Evolutionary conservation across 2,113 vertebrate genomes (phyloP).

Genomic region (Corapipo altera): DNA sequence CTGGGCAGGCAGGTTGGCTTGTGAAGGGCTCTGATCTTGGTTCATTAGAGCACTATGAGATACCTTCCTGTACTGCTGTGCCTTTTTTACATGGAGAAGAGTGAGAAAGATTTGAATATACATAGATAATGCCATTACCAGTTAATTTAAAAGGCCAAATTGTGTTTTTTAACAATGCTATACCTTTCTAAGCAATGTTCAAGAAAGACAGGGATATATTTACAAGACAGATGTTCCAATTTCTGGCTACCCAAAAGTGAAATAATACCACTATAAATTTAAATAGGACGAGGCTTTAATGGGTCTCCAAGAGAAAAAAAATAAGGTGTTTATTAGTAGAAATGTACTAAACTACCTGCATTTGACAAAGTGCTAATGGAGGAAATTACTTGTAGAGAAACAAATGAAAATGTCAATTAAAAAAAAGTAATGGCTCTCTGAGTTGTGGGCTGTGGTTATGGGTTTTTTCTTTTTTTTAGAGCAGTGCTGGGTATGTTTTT

Average conservation of each 20-base stretch:
- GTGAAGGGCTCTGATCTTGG: background rate
- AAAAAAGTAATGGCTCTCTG: background rate
- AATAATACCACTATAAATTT: background rate
- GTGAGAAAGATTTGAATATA: background rate
- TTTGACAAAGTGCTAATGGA: slow-evolving; percentile 7
- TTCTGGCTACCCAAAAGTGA: background rate
- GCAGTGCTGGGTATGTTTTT: background rate
- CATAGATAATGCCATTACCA: background rate
- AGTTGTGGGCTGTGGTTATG: background rate
- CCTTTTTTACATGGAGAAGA: background rate
- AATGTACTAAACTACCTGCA: background rate
- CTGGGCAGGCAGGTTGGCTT: background rate
- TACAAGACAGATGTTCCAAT: background rate
- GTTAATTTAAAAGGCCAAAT: background rate
- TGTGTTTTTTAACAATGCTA: background rate
- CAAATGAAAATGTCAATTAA: slow-evolving; percentile 37
- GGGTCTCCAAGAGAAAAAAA: background rate
- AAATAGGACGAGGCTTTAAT: background rate
- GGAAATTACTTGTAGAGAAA: background rate
- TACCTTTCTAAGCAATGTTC: background rate
- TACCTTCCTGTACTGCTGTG: background rate
- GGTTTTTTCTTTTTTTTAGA: background rate
- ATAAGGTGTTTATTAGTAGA: background rate
- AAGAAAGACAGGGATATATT: background rate
- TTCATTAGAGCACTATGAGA: background rate